A percentile compares a stretch with the other conserved stretches of the same genome.
Evolutionary conservation across 2,113 vertebrate species (phyloP).

Genomic region (Lepidiolamprologus cunningtoni): DNA sequence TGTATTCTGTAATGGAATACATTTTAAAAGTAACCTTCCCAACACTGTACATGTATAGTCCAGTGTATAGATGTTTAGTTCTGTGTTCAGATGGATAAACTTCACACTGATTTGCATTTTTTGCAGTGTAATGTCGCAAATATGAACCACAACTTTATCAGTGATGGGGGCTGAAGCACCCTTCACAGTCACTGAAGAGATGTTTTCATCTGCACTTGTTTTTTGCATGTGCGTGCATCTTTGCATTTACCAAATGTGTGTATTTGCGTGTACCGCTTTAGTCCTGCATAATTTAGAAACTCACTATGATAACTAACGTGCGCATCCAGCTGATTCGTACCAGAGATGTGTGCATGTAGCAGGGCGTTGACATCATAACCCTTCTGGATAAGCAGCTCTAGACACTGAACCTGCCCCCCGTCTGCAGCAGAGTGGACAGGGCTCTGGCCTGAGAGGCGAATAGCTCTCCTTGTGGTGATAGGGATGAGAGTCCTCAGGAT

Average conservation of each 20-base stretch:
- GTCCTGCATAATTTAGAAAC: not conserved
- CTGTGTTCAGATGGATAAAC: not conserved
- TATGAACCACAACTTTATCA: not conserved
- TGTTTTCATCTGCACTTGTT: not conserved
- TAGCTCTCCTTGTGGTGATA: constrained; percentile 74
- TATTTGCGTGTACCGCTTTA: not conserved
- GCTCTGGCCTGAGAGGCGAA: constrained; percentile 73
- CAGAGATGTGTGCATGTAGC: constrained; percentile 72
- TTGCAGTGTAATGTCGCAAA: not conserved
- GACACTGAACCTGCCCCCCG: constrained; percentile 77
- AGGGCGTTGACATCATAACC: constrained; percentile 75
- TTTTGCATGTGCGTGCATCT: not conserved
- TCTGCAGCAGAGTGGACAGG: constrained; percentile 81
- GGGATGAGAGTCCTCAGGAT: constrained; percentile 78
- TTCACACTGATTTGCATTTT: not conserved
- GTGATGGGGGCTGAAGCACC: not conserved
- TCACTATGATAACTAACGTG: not conserved
- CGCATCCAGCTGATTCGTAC: not conserved
- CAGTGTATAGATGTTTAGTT: not conserved
- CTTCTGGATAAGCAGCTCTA: constrained; percentile 77
- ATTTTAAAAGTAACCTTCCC: no score
- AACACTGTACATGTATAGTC: not conserved
- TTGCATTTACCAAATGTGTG: not conserved
- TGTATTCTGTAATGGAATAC: rapidly evolving
- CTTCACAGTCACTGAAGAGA: not conserved